phyloP scores from a whole-genome alignment of 2,797 vertebrate species.

The Eulemur albifrons region DNA sequence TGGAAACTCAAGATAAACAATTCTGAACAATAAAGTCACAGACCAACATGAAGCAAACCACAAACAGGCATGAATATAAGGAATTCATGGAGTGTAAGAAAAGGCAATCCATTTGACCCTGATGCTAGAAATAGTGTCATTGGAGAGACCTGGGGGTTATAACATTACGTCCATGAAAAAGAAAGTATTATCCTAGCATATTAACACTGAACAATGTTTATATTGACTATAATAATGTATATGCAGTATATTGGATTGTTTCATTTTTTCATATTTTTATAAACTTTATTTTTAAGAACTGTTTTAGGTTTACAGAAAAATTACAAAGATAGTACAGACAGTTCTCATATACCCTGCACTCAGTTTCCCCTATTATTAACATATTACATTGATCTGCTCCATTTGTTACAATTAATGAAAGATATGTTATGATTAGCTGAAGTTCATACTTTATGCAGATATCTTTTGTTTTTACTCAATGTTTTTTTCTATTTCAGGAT shows the following conservation, averaged over 20 bases:
- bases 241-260: background rate
- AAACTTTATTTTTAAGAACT: background rate
- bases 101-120: background rate
- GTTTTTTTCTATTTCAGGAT: background rate
- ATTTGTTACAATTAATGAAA: background rate
- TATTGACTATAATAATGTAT: background rate
- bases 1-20: conserved; percentile 9
- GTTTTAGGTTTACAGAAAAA: background rate
- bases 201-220: background rate
- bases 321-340: background rate
- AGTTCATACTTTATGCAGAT: background rate
- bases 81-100: background rate
- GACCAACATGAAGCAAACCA: background rate
- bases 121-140: background rate
- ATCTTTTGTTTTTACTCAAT: background rate
- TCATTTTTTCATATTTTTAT: background rate
- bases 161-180: background rate
- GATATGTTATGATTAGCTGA: background rate
- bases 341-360: background rate
- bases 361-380: background rate
- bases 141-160: background rate
- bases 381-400: background rate
- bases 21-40: background rate
- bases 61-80: background rate
- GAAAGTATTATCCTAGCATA: background rate